Percentiles rank a stretch among this genome's conserved stretches.
phyloP scores from a whole-genome alignment of 2,113 vertebrate species.

The Thermophis baileyi region DNA sequence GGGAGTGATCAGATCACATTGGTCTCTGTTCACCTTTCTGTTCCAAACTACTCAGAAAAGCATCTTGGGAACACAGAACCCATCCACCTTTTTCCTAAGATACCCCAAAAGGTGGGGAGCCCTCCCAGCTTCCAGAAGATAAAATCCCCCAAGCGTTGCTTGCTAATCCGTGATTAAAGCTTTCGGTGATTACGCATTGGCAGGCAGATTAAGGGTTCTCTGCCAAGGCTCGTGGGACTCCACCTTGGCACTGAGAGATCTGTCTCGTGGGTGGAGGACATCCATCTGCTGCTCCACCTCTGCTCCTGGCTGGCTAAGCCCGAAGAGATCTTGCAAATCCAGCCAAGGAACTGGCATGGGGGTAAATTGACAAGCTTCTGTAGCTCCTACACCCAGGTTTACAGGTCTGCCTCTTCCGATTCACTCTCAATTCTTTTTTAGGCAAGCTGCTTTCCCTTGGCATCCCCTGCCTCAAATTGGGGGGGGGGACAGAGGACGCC shows the following conservation, averaged over 20 bases:
- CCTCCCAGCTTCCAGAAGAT: neutral
- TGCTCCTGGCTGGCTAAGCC: neutral
- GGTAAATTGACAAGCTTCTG: neutral
- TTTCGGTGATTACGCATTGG: neutral
- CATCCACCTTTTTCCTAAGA: neutral
- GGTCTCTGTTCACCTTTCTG: neutral
- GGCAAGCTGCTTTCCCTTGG: neutral
- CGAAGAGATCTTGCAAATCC: neutral
- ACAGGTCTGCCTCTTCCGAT: neutral
- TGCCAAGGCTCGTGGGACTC: neutral
- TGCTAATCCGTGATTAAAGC: conserved; percentile 15
- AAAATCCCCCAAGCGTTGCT: neutral
- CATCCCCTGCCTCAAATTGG: neutral
- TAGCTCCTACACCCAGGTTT: neutral
- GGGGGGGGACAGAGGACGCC: neutral
- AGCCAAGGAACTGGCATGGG: neutral
- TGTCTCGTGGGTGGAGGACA: neutral
- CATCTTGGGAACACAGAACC: neutral
- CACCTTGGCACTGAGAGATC: neutral
- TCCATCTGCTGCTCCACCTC: neutral
- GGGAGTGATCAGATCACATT: neutral
- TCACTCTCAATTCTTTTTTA: neutral
- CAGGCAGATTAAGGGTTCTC: neutral
- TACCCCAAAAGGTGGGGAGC: neutral
- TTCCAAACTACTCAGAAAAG: neutral